Conservation (phyloP, 2,113 vertebrate species). For the Zosterops japonicus region DNA sequence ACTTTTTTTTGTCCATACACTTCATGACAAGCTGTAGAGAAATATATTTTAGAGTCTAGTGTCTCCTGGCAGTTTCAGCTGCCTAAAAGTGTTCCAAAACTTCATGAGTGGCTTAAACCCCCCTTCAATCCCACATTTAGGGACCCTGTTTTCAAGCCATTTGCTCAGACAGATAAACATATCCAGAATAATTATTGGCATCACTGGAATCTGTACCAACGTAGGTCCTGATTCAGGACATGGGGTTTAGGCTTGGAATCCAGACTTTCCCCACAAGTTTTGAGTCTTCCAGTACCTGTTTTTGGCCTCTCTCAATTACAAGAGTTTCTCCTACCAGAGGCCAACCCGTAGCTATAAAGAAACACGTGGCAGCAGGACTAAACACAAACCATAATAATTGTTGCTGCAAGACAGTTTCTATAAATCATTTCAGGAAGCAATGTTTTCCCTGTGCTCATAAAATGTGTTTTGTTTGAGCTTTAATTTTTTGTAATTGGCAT, state of each 20-base stretch:
- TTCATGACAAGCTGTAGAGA: background rate
- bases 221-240: background rate
- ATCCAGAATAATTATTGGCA: background rate
- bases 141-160: background rate
- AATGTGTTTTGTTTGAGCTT: conserved; percentile 33
- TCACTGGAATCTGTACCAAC: background rate
- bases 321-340: background rate
- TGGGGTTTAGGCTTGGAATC: background rate
- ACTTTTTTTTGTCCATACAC: background rate
- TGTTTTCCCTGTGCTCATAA: conserved; percentile 5
- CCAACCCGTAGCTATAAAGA: background rate
- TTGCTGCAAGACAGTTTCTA: conserved; percentile 4
- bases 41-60: background rate
- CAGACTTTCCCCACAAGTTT: background rate
- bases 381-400: background rate
- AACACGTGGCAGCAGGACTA: background rate
- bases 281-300: background rate
- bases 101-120: background rate
- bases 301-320: background rate
- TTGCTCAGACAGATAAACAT: background rate
- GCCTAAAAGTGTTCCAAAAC: background rate
- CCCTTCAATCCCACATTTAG: background rate
- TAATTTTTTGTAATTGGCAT: conserved; percentile 17
- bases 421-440: conserved; percentile 23
- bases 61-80: background rate